Percentiles rank a stretch among this genome's conserved stretches.
phyloP scores from a whole-genome alignment of 1,140 invertebrate genomes.

The Cepaea nemoralis region DNA sequence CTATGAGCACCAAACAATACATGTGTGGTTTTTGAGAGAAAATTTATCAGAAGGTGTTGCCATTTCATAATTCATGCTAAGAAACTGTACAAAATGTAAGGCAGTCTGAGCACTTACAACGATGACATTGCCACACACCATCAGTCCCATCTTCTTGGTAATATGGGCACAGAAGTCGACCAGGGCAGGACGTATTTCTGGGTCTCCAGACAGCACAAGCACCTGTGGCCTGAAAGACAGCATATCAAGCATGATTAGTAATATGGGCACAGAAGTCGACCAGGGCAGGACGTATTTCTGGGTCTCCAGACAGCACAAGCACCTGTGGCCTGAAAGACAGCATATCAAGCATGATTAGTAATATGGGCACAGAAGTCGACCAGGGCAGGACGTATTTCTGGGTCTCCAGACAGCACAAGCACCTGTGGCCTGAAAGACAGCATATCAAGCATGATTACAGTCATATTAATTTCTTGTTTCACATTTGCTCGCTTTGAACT shows the following conservation, averaged over 20 bases:
- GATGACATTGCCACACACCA: constrained; percentile 88
- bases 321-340: constrained; percentile 81
- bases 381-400: constrained; percentile 84
- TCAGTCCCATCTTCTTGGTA: constrained; percentile 91
- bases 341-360: constrained; percentile 71
- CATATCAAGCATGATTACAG: not conserved
- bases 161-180: constrained; percentile 92
- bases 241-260: constrained; percentile 71
- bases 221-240: constrained; percentile 81
- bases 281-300: constrained; percentile 84
- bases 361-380: constrained; percentile 92
- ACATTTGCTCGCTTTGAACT: too few relatives aligned
- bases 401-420: constrained; percentile 89
- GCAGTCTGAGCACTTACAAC: constrained; percentile 76
- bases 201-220: constrained; percentile 89
- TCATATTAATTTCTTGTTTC: too few relatives aligned
- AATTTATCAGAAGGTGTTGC: too few relatives aligned
- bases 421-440: constrained; percentile 81
- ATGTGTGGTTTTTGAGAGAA: too few relatives aligned
- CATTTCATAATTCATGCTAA: too few relatives aligned
- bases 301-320: constrained; percentile 88
- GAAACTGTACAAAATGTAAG: too few relatives aligned
- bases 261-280: constrained; percentile 92
- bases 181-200: constrained; percentile 84
- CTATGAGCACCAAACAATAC: too few relatives aligned